phyloP scores from a whole-genome alignment of 2,113 vertebrate species.

The Aptenodytes patagonicus region DNA sequence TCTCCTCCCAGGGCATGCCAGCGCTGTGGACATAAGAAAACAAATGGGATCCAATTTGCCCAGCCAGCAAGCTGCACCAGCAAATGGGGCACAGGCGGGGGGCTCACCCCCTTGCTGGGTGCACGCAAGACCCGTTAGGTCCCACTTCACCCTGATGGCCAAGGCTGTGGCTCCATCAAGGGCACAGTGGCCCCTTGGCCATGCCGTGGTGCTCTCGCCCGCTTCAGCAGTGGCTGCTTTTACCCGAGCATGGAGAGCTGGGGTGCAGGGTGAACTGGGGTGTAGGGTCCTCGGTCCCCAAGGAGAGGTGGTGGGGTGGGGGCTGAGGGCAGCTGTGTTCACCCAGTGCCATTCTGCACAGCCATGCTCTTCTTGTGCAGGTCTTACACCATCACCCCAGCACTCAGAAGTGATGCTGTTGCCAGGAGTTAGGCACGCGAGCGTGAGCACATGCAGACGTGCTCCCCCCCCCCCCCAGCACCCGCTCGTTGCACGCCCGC shows the following conservation, averaged over 20 bases:
- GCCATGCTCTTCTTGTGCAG: neutral
- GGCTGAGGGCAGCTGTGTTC: neutral
- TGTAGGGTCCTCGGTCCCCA: neutral
- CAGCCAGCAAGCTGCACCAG: neutral
- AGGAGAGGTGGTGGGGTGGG: neutral
- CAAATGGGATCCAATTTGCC: neutral
- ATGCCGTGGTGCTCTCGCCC: rapidly evolving
- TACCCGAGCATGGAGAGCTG: neutral
- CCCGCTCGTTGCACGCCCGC: neutral
- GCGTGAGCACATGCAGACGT: neutral
- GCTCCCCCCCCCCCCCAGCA: too few species aligned
- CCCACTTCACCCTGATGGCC: neutral
- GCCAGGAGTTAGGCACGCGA: neutral
- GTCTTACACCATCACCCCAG: neutral
- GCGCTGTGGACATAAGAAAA: rapidly evolving
- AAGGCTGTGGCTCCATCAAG: neutral
- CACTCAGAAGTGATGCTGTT: rapidly evolving
- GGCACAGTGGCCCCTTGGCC: neutral
- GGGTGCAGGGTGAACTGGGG: neutral
- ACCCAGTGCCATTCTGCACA: rapidly evolving
- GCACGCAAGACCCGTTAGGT: rapidly evolving
- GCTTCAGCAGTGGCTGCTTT: neutral
- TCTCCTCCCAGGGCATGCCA: neutral
- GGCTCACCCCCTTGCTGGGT: neutral
- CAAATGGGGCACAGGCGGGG: neutral